Percentiles rank a stretch among this genome's conserved stretches.
Conservation (phyloP, 2,888 invertebrate species). For the Norana najaformis region DNA sequence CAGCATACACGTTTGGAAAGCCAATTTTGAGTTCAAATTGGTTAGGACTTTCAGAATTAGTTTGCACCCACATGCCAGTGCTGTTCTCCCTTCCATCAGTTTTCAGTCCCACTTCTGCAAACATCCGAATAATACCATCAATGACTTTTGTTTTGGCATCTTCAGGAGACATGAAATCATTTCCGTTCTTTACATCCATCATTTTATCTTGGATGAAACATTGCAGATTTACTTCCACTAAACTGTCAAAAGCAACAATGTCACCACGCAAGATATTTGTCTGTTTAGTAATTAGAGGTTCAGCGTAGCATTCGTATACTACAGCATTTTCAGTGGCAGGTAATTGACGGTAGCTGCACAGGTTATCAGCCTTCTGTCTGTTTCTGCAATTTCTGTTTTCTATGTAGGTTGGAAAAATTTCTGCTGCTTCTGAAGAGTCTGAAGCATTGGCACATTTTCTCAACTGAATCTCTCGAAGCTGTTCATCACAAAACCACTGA, state of each 20-base stretch:
- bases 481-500: not conserved
- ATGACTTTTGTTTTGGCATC: not conserved
- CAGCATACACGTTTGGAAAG: not conserved
- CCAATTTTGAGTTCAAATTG: not conserved
- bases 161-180: not conserved
- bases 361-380: not conserved
- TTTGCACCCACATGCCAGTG: not conserved
- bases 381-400: not conserved
- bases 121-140: not conserved
- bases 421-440: not conserved
- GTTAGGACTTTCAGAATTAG: not conserved
- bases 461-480: not conserved
- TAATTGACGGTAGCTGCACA: not conserved
- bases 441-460: not conserved
- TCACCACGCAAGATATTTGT: not conserved
- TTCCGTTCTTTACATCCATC: not conserved
- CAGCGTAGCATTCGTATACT: not conserved
- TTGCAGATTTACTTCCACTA: not conserved
- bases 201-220: not conserved
- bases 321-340: not conserved
- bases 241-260: not conserved
- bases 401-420: not conserved
- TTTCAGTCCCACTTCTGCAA: not conserved
- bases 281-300: not conserved
- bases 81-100: not conserved